Conservation (phyloP, 1,140 invertebrate genomes). For the Bicyclus anynana region DNA sequence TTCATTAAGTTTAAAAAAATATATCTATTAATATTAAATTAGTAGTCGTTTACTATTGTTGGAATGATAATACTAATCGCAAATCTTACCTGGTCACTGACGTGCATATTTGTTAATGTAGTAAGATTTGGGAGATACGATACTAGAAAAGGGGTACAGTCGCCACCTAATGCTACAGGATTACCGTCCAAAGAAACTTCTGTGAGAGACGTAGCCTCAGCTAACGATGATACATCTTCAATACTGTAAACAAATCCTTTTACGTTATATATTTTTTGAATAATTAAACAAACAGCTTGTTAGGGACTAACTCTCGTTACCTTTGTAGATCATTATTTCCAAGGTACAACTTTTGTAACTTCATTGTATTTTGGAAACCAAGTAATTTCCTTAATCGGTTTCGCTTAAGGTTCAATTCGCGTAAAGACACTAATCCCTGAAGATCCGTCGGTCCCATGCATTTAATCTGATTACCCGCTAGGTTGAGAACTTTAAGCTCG, state of each 20-base stretch:
- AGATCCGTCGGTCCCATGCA: constrained; percentile 85
- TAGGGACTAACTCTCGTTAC: constrained; percentile 52
- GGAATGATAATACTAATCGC: no score
- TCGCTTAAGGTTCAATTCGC: constrained; percentile 91
- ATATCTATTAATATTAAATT: no score
- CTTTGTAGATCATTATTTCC: constrained; percentile 91
- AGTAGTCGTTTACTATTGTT: no score
- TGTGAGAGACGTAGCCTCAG: constrained; percentile 83
- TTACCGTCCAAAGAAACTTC: constrained; percentile 93
- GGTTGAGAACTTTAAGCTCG: constrained; percentile 92
- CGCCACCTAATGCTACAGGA: constrained; percentile 85
- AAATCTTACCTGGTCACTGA: constrained; percentile 82
- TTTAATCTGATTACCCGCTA: constrained; percentile 92
- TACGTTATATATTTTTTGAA: no score
- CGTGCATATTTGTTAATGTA: constrained; percentile 84
- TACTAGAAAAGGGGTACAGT: constrained; percentile 87
- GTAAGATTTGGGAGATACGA: constrained; percentile 85
- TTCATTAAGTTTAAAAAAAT: no score
- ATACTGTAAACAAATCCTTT: constrained; percentile 80
- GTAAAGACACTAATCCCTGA: constrained; percentile 84
- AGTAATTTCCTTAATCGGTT: constrained; percentile 89
- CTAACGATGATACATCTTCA: constrained; percentile 88
- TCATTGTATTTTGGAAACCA: constrained; percentile 88
- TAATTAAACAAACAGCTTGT: no score
- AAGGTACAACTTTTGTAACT: constrained; percentile 88